Conservation (phyloP, 2,797 vertebrate genomes). For the Cossypha caffra region DNA sequence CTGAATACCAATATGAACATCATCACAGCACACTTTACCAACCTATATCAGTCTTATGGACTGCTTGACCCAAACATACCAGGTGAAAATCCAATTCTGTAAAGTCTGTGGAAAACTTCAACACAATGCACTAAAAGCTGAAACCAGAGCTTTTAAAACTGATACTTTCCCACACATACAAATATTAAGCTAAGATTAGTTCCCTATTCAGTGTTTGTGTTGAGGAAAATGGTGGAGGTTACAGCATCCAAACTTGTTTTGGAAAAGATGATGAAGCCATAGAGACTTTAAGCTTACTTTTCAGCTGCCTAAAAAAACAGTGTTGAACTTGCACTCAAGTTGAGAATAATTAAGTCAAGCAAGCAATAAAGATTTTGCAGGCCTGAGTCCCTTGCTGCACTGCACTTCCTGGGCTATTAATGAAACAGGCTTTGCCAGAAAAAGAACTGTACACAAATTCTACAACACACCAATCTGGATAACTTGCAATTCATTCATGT, state of each 20-base stretch:
- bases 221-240: background rate
- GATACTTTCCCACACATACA: background rate
- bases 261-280: background rate
- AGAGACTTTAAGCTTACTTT: background rate
- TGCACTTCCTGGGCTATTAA: background rate
- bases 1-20: background rate
- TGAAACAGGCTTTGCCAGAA: background rate
- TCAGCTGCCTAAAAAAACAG: background rate
- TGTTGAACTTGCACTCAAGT: background rate
- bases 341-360: background rate
- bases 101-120: background rate
- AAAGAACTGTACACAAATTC: conserved; percentile 6
- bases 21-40: background rate
- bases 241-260: background rate
- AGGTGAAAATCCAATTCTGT: background rate
- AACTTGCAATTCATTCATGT: background rate
- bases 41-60: fast-evolving
- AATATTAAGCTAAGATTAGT: background rate
- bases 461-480: background rate
- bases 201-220: background rate
- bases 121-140: background rate
- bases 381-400: background rate
- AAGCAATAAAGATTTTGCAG: background rate
- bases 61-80: background rate
- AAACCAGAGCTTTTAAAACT: background rate